Evolutionary conservation across 2,888 invertebrate genomes (phyloP), one percentile per base, ranked within the genome.

Genomic region (Drepanosiphum platanoidis): DNA sequence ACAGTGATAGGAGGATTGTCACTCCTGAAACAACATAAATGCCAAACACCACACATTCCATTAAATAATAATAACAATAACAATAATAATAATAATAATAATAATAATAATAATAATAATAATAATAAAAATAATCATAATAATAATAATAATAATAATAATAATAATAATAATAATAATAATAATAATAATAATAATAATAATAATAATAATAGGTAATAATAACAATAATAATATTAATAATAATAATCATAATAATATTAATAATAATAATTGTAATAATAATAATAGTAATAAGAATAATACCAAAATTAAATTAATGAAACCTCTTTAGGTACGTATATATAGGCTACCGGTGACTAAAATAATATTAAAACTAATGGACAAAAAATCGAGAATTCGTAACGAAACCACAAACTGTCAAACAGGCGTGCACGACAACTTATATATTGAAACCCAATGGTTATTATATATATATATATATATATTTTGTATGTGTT

Each of bases 1-100:
- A 98, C 94, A 99, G 96, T 90, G 98, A 98, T 92, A 99, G 96
- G 92, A 98, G 95, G 92, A 98, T 97, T 92, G 97, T 98, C 91
- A 98, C 96, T 94, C 97, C 97, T 98, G 96, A 91, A 95, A 95
- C 94, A 88, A 86, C 86, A 88, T 84, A 84, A 84, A 84, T 84
- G 83, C 83, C 83, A 84, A 86, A 88, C 86, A 87, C 87, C 87
- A 80, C 81, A 86, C 79, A 77, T 81, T 86, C 86, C 61, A 77
- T 80, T 75, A 66, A 86, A 83, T 74, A 84, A 83, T 64, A 79
- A 86, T 79, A 72, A 72, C 42, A 36, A 61, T 32, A 71, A 61
- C 68, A 58, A 77, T 52, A 75, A 86, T 36, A 78, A 86, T 66
- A 84, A 77, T n/a, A 64, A 46, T 83, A 64, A 22, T 61, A 74